Conservation (phyloP, 2,113 vertebrate genomes). For the Chloropsis cyanopogon region DNA sequence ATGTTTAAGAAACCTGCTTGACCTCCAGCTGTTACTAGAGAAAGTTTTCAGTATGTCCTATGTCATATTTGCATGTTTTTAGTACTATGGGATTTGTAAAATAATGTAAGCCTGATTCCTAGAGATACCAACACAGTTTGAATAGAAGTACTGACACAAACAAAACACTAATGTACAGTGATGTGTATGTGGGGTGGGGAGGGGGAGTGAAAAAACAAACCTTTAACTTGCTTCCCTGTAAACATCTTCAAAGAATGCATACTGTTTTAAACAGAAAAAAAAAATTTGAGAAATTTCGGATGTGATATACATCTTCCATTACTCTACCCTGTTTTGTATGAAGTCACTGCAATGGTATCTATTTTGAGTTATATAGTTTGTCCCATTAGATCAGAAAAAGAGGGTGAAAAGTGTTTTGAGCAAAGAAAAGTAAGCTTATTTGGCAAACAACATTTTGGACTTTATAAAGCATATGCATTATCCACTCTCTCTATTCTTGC, state of each 20-base stretch:
- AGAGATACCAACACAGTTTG: background rate
- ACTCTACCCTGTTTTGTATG: constrained; percentile 47
- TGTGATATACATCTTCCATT: background rate
- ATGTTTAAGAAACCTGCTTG: background rate
- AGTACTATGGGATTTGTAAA: background rate
- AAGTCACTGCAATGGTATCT: constrained; percentile 49
- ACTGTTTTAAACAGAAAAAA: background rate
- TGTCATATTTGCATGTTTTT: background rate
- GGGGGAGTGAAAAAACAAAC: background rate
- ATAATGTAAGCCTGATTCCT: background rate
- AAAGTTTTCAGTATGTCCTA: background rate
- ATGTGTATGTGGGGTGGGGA: background rate
- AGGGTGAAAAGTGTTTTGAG: constrained; percentile 56
- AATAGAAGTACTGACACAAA: background rate
- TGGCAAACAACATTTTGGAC: constrained; percentile 57
- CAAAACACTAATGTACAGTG: background rate
- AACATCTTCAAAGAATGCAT: background rate
- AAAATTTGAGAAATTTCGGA: background rate
- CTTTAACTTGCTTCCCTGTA: background rate
- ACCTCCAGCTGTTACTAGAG: background rate
- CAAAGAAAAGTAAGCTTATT: constrained; percentile 61
- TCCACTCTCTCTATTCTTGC: constrained; percentile 51
- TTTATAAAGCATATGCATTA: constrained; percentile 22
- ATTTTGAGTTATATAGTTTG: constrained; percentile 50
- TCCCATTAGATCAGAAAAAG: constrained; percentile 61